These are phyloP conservation scores for Scomber japonicus DNA, from an alignment of 2,113 vertebrate species.

Conservation along the genomic window DNA sequence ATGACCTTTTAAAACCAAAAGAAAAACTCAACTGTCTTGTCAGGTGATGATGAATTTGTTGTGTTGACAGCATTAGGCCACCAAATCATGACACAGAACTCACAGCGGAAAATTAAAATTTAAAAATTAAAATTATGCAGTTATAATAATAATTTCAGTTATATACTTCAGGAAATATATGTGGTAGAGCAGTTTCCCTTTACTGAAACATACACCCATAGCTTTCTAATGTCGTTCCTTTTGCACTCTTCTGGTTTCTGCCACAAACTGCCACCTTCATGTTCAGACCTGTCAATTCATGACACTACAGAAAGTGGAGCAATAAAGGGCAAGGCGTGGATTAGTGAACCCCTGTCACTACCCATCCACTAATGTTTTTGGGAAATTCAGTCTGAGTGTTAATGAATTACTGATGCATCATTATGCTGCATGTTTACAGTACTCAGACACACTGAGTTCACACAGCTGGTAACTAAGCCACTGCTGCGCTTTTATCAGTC, in stretches of 20 bases:
- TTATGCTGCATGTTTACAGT: conserved; percentile 49
- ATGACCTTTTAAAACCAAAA: conserved; percentile 53
- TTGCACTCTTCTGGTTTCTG: conserved; percentile 23
- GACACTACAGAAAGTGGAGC: conserved; percentile 43
- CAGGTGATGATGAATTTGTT: conserved; percentile 23
- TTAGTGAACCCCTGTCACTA: conserved; percentile 19
- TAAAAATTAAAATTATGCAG: not conserved
- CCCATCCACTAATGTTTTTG: conserved; percentile 55
- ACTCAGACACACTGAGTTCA: conserved; percentile 7
- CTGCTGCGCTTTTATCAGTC: conserved; percentile 54
- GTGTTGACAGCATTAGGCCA: not conserved
- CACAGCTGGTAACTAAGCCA: conserved; percentile 50
- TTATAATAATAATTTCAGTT: not conserved
- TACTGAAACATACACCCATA: not conserved
- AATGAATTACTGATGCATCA: conserved; percentile 54
- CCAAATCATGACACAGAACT: conserved; percentile 1
- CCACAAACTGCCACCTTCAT: conserved; percentile 33
- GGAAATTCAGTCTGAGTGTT: conserved; percentile 41
- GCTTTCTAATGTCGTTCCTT: not conserved
- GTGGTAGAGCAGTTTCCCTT: not conserved
- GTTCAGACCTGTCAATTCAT: conserved; percentile 68
- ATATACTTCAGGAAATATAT: not conserved
- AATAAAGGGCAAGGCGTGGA: conserved; percentile 45
- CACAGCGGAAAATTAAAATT: not conserved
- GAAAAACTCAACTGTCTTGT: not conserved